Conservation (phyloP, 2,113 vertebrate genomes). For the Notarius quadriscutis region DNA sequence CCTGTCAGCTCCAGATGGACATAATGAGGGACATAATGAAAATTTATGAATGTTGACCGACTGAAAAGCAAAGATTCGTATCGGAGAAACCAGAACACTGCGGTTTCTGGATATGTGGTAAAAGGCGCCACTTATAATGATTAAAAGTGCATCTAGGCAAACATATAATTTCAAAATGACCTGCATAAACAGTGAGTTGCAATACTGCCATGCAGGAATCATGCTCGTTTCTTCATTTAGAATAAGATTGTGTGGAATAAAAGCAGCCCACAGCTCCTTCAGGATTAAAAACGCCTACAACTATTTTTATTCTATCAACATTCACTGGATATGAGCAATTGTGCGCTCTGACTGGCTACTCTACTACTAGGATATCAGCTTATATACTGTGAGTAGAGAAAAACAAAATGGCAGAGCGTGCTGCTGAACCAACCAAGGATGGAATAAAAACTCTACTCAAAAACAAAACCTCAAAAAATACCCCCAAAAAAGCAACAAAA, state of each 20-base stretch:
- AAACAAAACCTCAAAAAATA: too few species aligned
- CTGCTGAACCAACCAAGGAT: too few species aligned
- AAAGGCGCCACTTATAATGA: neutral
- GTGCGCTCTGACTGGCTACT: too few species aligned
- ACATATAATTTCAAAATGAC: neutral
- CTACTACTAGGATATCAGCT: too few species aligned
- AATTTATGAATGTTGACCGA: conserved; percentile 9
- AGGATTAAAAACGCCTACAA: neutral
- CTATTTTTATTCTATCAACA: neutral
- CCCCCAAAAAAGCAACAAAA: too few species aligned
- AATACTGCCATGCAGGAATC: neutral
- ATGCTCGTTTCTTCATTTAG: neutral
- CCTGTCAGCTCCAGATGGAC: conserved; percentile 26
- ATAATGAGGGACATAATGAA: conserved; percentile 6
- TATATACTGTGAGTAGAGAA: too few species aligned
- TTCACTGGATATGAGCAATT: too few species aligned
- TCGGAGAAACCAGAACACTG: neutral
- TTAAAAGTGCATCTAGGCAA: neutral
- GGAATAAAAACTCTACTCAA: too few species aligned
- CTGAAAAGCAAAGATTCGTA: neutral
- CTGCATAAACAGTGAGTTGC: neutral
- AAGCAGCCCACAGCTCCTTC: neutral
- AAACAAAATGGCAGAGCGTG: too few species aligned
- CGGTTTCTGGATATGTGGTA: neutral
- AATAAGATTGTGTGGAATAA: neutral